Evolutionary conservation across 2,113 vertebrate genomes (phyloP).

Genomic region (Cettia cetti): DNA sequence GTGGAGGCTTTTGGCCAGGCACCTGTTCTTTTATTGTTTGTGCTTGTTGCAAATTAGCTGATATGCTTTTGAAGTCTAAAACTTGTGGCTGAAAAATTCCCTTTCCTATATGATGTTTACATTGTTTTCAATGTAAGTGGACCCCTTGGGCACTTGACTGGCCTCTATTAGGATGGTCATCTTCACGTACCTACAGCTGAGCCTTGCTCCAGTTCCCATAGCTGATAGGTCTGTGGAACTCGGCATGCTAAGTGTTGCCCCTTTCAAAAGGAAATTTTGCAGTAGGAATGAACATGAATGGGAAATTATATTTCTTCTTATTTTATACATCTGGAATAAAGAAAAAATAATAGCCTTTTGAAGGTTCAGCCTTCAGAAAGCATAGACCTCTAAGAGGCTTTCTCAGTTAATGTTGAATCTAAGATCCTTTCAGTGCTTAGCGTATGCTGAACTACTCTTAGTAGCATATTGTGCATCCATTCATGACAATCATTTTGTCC

Average conservation of each 20-base stretch:
- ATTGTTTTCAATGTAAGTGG: background rate
- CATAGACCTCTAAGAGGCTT: background rate
- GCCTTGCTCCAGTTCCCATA: background rate
- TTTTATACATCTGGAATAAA: background rate
- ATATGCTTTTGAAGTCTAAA: conserved; percentile 11
- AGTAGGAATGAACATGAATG: background rate
- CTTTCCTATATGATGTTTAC: background rate
- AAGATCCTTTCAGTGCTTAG: background rate
- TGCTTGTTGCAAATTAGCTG: background rate
- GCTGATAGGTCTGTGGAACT: background rate
- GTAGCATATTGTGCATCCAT: background rate
- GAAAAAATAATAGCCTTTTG: background rate
- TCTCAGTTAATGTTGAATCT: background rate
- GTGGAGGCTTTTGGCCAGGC: background rate
- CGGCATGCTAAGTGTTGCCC: background rate
- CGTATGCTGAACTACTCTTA: background rate
- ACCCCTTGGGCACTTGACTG: background rate
- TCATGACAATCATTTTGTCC: background rate
- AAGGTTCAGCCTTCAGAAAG: background rate
- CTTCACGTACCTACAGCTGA: background rate
- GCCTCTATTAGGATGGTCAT: background rate
- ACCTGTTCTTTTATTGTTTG: background rate
- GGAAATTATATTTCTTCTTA: background rate
- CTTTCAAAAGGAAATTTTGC: background rate
- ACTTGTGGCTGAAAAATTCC: background rate